Percentiles rank a stretch among this genome's conserved stretches.
These are phyloP conservation scores for Lordiphosa andalusiaca DNA, from an alignment of 2,888 invertebrate species.

Conservation along the genomic window DNA sequence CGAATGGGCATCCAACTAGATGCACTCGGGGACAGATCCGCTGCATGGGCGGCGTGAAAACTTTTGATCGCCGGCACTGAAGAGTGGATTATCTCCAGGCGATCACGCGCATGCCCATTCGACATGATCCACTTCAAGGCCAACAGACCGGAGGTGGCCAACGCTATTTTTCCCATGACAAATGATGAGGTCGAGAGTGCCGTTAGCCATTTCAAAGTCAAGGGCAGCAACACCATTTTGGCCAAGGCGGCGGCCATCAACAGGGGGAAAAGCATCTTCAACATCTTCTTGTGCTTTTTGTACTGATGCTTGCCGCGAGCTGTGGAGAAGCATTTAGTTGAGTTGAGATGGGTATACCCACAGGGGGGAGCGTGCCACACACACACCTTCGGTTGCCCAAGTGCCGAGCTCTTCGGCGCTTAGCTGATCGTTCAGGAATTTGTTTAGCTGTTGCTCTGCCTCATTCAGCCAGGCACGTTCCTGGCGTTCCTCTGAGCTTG, in stretches of 20 bases:
- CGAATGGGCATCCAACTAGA: constrained; percentile 59
- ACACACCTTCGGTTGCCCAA: constrained; percentile 64
- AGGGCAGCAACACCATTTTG: constrained; percentile 85
- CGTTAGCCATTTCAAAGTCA: constrained; percentile 85
- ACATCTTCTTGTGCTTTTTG: constrained; percentile 80
- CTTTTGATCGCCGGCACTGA: constrained; percentile 47
- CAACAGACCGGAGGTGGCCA: constrained; percentile 72
- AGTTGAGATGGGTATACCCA: constrained; percentile 1
- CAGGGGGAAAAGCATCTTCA: constrained; percentile 83
- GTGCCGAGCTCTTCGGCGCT: constrained; percentile 28
- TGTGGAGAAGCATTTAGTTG: constrained; percentile 15
- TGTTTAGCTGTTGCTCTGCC: constrained; percentile 44
- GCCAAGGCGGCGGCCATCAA: constrained; percentile 84
- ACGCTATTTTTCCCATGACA: constrained; percentile 78
- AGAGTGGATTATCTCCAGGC: constrained; percentile 69
- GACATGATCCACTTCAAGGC: constrained; percentile 74
- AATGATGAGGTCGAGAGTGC: constrained; percentile 83
- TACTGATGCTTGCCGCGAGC: constrained; percentile 76
- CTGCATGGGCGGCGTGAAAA: constrained; percentile 27
- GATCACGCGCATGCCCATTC: constrained; percentile 49
- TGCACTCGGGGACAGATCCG: constrained; percentile 55
- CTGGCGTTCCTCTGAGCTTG: constrained; percentile 18
- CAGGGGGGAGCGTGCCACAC: neutral
- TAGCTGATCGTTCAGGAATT: constrained; percentile 41
- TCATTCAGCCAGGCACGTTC: constrained; percentile 24